Conservation (phyloP, 2,113 vertebrate genomes). For the Morone saxatilis region DNA sequence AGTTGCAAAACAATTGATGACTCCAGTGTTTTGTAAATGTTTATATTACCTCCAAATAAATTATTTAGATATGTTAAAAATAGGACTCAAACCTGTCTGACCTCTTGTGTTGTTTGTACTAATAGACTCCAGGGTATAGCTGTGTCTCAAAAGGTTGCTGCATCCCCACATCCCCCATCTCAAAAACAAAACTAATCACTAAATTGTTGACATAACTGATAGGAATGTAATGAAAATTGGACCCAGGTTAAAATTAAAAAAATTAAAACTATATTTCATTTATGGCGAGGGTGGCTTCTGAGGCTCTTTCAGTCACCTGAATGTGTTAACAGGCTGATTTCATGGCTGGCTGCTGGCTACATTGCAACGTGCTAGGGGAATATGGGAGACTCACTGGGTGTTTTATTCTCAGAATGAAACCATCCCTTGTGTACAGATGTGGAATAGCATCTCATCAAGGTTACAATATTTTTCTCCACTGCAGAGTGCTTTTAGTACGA, state of each 20-base stretch:
- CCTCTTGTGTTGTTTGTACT: too few species aligned
- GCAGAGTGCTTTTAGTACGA: not conserved
- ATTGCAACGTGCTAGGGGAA: not conserved
- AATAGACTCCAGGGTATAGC: not conserved
- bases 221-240: not conserved
- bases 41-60: too few species aligned
- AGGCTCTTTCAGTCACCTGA: not conserved
- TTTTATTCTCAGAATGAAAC: not conserved
- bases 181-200: not conserved
- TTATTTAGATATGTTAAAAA: too few species aligned
- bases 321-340: constrained; percentile 4
- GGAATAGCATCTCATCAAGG: not conserved
- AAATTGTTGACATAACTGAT: not conserved
- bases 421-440: not conserved
- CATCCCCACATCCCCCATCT: not conserved
- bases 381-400: not conserved
- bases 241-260: not conserved
- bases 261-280: not conserved
- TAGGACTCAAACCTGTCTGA: too few species aligned
- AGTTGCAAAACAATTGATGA: not conserved
- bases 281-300: not conserved
- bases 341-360: not conserved
- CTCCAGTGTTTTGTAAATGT: too few species aligned
- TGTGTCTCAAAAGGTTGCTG: not conserved
- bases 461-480: not conserved